Percentiles rank a stretch among this genome's conserved stretches.
These are phyloP conservation scores for Trachelus troglodyta DNA, from an alignment of 2,888 invertebrate genomes.

Conservation along the genomic window DNA sequence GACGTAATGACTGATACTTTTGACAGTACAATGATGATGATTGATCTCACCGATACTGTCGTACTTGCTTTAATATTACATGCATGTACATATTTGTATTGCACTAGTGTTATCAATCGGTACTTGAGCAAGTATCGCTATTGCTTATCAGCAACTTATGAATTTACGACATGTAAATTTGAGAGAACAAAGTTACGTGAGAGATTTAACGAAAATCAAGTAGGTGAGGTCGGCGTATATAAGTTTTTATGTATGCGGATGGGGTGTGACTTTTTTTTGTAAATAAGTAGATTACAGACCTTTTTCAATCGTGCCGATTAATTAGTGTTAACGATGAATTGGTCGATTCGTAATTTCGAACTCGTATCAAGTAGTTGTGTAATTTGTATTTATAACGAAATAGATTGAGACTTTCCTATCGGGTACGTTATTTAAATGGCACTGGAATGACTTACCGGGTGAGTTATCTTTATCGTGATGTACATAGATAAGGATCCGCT, in stretches of 20 bases:
- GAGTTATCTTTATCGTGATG: neutral
- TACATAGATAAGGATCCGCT: neutral
- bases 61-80: neutral
- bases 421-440: neutral
- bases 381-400: neutral
- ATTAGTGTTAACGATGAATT: too few species aligned
- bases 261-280: too few species aligned
- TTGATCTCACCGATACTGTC: too few species aligned
- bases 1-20: too few species aligned
- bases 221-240: neutral
- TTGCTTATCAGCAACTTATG: neutral
- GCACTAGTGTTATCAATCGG: neutral
- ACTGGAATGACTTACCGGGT: neutral
- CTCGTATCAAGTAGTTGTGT: too few species aligned
- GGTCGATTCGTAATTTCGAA: too few species aligned
- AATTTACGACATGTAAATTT: neutral
- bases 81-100: neutral
- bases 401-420: neutral
- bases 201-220: neutral
- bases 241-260: neutral
- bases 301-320: too few species aligned
- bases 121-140: too few species aligned
- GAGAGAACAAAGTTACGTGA: too few species aligned
- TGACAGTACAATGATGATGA: too few species aligned
- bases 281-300: too few species aligned